Evolutionary conservation across 2,797 vertebrate genomes (phyloP), one percentile per base, ranked within the genome.

Genomic region (Cynopterus sphinx): DNA sequence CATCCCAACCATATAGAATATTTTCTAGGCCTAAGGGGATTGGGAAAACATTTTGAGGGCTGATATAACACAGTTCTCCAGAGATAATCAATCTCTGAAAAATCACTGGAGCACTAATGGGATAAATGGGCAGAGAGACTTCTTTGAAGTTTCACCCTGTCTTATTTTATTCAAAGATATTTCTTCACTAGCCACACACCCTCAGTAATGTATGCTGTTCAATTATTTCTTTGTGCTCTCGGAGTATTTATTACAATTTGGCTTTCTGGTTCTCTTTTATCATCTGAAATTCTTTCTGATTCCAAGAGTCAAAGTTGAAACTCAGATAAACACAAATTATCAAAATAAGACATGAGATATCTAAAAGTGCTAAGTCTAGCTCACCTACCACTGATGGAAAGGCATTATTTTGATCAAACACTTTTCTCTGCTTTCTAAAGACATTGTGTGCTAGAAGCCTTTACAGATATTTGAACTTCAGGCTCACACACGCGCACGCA

Each of bases 301-400:
- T 82, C 71, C 78, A n/a, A 87, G 51, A 87, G 71, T 55, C 61
- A 85, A 63, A 51, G 28, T n/a, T 36, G 39, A 90, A 93, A 94
- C 71, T 82, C 33, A 84, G 55, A 77, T 91, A 94, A 96, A 84
- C 8, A 46, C 73, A 89, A 81, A 65, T 74, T 59, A n/a, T 75
- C 49, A 94, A 74, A 55, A 94, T 77, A 88, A 92, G 79, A 89
- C 57, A 53, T 10, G 13, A 59, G 39, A 39, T 10, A 73, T 83
- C 65, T 63, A 24, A 2, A 94, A 87, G 39, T 36, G 88, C 87
- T 87, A 70, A 87, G 46, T 51, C 24, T 43, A 78, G 51, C n/a
- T 94, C 41, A 86, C 43, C 67, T n/a, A 86, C 70, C 49, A 57
- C 41, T 57, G 53, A 73, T 49, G 26, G 96, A 90, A 82, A 74